Base-by-base conservation (phyloP, 2,797 vertebrate species). In the Neomorphus geoffroyi region DNA sequence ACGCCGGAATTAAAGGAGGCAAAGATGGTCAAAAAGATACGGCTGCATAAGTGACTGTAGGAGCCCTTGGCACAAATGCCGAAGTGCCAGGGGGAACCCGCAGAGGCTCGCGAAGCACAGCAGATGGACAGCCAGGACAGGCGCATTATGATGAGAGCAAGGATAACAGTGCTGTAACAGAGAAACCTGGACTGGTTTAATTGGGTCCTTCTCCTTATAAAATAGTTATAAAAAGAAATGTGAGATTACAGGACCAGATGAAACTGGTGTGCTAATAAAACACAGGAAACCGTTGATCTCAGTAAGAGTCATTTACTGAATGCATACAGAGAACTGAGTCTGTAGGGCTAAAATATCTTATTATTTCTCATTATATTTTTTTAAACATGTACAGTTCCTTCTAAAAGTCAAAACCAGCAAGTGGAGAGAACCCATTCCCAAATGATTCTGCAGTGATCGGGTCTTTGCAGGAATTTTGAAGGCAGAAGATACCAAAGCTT, bases 211-310 rank as follows among this genome's bases (percentile, higher is more conserved):
- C 86, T 69, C 92, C 86, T 95, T 90, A 94, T 93, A 82, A 97
- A 96, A 95, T 93, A 97, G 86, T 94, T 92, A 95, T 73, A 82
- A 78, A 91, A 94, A 91, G 90, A 92, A 92, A 94, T 23, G 37
- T 67, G 90, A 96, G 90, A 91, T 88, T 85, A 73, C 61, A 82
- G 23, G 37, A 73, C 66, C 70, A 88, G 66, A 30, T 94, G 94
- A 92, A 95, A 94, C 13, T 37, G 64, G 51, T 2, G 0, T 23
- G 65, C 79, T 71, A 82, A 78, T 82, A 87, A 97, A 96, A 85
- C 50, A 74, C 83, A 88, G 92, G 87, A 94, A 94, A 70, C 69
- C 66, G 86, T 10, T 81, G 72, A 91, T 93, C 73, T 93, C 77
- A 27, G 0, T 56, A 71, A 85, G 24, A 73, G 41, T 41, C 19